A percentile compares a stretch with the other conserved stretches of the same genome.
Evolutionary conservation across 2,113 vertebrate genomes (phyloP).

Genomic region (Alexandromys fortis): DNA sequence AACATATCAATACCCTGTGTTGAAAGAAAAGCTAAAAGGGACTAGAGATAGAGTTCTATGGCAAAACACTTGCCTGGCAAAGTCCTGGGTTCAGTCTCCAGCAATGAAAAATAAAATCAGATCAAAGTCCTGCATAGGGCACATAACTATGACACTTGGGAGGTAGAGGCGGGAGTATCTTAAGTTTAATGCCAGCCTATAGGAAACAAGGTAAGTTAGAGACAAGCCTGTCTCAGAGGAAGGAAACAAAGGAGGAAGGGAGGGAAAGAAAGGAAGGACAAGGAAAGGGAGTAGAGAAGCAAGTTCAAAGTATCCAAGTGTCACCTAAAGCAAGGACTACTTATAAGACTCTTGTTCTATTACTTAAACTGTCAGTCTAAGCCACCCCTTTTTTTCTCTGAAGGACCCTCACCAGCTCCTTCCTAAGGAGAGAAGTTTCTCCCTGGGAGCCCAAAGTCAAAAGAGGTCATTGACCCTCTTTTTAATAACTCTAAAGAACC

Average conservation of each 20-base stretch:
- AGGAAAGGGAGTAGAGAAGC: background rate
- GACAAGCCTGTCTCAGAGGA: background rate
- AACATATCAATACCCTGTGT: background rate
- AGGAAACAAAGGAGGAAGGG: rapidly evolving
- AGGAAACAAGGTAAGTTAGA: background rate
- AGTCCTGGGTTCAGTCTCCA: background rate
- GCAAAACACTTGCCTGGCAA: background rate
- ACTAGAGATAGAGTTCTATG: background rate
- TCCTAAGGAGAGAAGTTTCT: slow-evolving; percentile 10
- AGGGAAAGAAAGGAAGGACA: background rate
- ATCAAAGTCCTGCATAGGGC: background rate
- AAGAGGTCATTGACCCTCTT: background rate
- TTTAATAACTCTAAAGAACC: background rate
- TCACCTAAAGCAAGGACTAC: background rate
- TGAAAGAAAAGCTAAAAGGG: background rate
- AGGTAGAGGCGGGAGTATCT: background rate
- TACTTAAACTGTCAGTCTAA: background rate
- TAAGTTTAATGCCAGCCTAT: background rate
- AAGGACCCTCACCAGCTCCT: background rate
- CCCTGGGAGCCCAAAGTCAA: background rate
- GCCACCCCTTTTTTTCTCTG: background rate
- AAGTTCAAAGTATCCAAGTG: slow-evolving; percentile 14
- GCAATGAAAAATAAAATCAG: background rate
- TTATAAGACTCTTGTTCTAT: background rate
- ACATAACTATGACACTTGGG: background rate